Evolutionary conservation across 2,113 vertebrate species (phyloP).

Genomic region (Lamprotornis superbus): DNA sequence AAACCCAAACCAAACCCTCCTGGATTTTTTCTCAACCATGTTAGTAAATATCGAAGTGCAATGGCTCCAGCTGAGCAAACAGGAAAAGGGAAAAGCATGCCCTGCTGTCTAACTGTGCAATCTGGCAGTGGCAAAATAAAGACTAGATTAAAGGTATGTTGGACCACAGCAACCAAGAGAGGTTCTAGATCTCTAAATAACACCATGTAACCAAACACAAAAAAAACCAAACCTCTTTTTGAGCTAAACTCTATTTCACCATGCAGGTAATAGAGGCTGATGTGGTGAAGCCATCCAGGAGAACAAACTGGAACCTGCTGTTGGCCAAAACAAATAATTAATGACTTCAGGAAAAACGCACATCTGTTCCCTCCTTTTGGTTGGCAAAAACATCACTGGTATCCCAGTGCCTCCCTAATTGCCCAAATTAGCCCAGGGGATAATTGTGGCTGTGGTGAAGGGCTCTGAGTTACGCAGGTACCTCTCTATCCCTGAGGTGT

Average conservation of each 20-base stretch:
- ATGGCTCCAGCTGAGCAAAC: conserved; percentile 2
- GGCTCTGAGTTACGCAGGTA: background rate
- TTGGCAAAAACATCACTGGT: background rate
- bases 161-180: background rate
- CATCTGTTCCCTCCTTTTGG: background rate
- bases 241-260: background rate
- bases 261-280: background rate
- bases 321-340: background rate
- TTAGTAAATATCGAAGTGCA: background rate
- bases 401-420: background rate
- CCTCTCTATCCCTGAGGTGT: background rate
- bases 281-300: background rate
- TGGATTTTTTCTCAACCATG: conserved; percentile 1
- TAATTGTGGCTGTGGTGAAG: background rate
- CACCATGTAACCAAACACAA: background rate
- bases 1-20: background rate
- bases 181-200: background rate
- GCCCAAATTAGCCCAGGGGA: background rate
- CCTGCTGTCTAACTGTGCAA: background rate
- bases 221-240: too few relatives aligned
- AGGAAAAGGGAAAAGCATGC: background rate
- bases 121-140: background rate
- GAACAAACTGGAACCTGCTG: background rate
- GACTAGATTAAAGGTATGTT: background rate
- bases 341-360: background rate